These are phyloP conservation scores for Rafetus swinhoei DNA, from an alignment of 2,113 vertebrate species.

Conservation along the genomic window DNA sequence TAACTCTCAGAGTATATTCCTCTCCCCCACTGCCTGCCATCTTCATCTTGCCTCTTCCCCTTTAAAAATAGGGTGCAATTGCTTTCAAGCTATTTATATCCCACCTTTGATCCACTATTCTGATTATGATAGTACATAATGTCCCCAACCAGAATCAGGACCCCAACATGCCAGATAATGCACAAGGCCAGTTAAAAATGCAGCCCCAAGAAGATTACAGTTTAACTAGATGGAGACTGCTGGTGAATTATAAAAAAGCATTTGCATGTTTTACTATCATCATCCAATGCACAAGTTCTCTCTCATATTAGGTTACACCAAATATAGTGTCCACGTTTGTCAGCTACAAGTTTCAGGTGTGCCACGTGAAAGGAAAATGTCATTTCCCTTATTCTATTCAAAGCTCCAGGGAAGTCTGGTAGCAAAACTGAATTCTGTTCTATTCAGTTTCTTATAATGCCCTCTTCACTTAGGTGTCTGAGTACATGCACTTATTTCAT, in stretches of 20 bases:
- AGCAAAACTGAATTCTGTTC: neutral
- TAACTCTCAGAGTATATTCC: too few species aligned
- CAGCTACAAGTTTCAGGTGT: rapidly evolving
- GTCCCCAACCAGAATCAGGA: neutral
- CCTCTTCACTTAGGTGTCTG: neutral
- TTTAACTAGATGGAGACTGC: neutral
- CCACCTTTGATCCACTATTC: neutral
- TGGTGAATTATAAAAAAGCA: neutral
- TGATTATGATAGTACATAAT: neutral
- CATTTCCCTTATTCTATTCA: rapidly evolving
- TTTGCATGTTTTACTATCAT: neutral
- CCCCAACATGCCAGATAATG: neutral
- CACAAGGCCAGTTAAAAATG: neutral
- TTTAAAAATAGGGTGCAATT: too few species aligned
- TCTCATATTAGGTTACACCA: neutral
- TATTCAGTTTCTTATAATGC: neutral
- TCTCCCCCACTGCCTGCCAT: too few species aligned
- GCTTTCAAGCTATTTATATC: too few species aligned
- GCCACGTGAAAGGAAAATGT: neutral
- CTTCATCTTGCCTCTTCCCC: too few species aligned
- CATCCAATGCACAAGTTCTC: rapidly evolving
- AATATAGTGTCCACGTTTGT: neutral
- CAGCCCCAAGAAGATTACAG: neutral
- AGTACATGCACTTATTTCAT: neutral
- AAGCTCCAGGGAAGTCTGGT: neutral